Evolutionary conservation across 2,888 invertebrate species (phyloP), one percentile per base, ranked within the genome.

Genomic region (Clepsis dumicolana): DNA sequence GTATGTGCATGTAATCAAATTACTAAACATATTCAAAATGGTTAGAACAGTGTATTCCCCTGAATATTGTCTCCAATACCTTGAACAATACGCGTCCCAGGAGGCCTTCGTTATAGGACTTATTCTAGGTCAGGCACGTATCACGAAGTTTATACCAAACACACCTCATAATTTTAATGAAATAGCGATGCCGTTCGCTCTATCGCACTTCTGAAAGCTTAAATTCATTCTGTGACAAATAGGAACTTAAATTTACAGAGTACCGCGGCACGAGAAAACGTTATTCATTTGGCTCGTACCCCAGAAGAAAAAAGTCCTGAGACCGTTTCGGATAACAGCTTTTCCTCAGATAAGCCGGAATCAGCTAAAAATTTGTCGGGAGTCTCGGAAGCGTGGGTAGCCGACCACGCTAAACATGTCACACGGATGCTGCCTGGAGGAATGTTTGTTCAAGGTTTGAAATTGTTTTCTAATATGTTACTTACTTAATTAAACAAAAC

Each of bases 381-480:
- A 71, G 91, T 96, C 63, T 95, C 96, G 27, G 96, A 96, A 72
- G 93, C 90, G 61, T 96, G 96, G 95, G 94, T 97, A 2, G 96
- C 96, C 0, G 96, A 97, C 80, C 98, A 98, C 91, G 97, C 97
- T 48, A 95, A 96, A 84, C 97, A 97, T 94, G 97, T 97, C 0
- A 96, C 96, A 1, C 95, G 97, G 87, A 98, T 98, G 98, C 91
- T 98, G 71, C 97, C 98, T 35, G 98, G 98, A 50, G 98, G 98
- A 54, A 95, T 98, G 94, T 96, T 96, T 88, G 96, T 98, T 57
- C 94, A 98, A 82, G 98, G 97, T 88, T 72, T 57, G 44, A 12
- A 4, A 60, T 2, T n/a, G 24, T 38, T 12, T 32, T 32, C 32
- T 10, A 8, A 32, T 32, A 32, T 32, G 32, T 32, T 32, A 8